Conservation (phyloP, 2,113 vertebrate genomes). For the Hyperopisus bebe region DNA sequence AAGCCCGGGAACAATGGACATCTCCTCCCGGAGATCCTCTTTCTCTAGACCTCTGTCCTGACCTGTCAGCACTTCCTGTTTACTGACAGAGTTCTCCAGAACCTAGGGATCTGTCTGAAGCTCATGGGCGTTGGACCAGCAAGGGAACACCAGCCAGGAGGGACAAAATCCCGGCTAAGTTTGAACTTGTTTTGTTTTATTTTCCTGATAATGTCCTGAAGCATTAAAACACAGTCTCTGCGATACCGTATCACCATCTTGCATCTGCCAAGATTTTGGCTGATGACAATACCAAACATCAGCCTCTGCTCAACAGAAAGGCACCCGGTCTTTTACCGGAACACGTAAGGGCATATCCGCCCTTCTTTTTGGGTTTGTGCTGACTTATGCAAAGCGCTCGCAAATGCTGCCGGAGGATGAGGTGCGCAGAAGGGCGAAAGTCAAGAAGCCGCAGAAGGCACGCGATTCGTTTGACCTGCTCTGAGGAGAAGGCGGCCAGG, state of each 20-base stretch:
- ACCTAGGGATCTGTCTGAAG: neutral
- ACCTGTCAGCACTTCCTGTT: conserved; percentile 7
- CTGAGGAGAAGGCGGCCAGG: neutral
- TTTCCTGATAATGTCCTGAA: neutral
- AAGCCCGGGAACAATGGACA: neutral
- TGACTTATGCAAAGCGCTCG: neutral
- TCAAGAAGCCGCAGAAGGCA: neutral
- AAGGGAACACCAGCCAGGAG: neutral
- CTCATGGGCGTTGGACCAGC: neutral
- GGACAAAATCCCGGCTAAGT: neutral
- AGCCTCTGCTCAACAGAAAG: neutral
- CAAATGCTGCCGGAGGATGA: neutral
- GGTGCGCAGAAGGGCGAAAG: neutral
- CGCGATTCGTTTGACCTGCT: neutral
- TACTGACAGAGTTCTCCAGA: neutral
- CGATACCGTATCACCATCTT: neutral
- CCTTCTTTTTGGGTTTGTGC: neutral
- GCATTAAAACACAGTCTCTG: neutral
- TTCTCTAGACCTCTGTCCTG: neutral
- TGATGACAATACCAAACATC: neutral
- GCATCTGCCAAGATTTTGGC: neutral
- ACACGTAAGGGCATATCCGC: neutral
- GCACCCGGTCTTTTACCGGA: neutral
- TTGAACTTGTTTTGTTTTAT: neutral
- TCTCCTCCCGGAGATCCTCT: neutral